These are phyloP conservation scores for Corythornis vintsioides DNA, from an alignment of 2,113 vertebrate genomes.

Conservation along the genomic window DNA sequence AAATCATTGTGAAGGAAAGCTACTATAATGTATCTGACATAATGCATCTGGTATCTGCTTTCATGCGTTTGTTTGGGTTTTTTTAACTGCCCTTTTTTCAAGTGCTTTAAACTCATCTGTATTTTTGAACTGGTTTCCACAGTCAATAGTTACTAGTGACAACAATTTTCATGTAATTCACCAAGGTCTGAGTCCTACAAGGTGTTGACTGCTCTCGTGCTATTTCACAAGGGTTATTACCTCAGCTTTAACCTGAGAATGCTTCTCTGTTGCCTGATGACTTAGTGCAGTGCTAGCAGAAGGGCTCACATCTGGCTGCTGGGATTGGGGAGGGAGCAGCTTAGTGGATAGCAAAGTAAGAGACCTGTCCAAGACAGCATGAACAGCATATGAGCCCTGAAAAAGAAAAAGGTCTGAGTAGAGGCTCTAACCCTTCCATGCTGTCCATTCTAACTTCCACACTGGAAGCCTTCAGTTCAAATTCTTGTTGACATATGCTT, in stretches of 20 bases:
- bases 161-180: neutral
- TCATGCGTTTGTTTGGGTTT: neutral
- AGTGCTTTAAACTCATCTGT: constrained; percentile 2
- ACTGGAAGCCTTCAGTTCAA: neutral
- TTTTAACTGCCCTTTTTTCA: constrained; percentile 19
- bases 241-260: neutral
- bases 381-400: neutral
- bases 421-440: neutral
- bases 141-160: neutral
- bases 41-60: neutral
- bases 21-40: constrained; percentile 6
- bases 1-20: constrained; percentile 38
- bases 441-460: neutral
- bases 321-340: neutral
- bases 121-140: neutral
- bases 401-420: neutral
- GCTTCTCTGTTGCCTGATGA: neutral
- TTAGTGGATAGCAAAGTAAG: neutral
- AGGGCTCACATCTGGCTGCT: neutral
- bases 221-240: neutral
- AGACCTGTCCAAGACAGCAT: neutral
- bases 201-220: neutral
- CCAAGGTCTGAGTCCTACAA: neutral
- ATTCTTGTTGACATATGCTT: neutral
- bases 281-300: neutral